phyloP scores from a whole-genome alignment of 2,797 vertebrate species.

The Chelmon rostratus region DNA sequence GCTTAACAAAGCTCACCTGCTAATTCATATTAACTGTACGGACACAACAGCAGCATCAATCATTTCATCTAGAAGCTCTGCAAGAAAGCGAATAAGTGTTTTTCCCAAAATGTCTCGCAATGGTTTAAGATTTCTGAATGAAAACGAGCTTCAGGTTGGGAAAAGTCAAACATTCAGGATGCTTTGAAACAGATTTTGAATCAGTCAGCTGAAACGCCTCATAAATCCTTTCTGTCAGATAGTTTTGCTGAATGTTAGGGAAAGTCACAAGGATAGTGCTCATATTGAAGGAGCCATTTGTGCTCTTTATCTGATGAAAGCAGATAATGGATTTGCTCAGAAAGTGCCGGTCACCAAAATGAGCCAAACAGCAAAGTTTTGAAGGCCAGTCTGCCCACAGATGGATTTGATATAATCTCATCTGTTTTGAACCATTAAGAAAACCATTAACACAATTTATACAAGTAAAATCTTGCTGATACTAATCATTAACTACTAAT shows the following conservation, averaged over 20 bases:
- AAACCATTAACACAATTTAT: not conserved
- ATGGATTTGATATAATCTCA: slow-evolving; percentile 59
- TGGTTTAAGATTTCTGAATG: not conserved
- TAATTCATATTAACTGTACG: not conserved
- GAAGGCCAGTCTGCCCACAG: slow-evolving; percentile 54
- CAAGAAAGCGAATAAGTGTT: not conserved
- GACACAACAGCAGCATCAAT: not conserved
- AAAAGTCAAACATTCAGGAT: not conserved
- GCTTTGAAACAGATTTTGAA: not conserved
- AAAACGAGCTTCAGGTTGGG: not conserved
- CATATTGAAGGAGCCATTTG: slow-evolving; percentile 41
- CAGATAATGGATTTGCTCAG: slow-evolving; percentile 57
- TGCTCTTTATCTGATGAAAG: slow-evolving; percentile 60
- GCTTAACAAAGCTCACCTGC: no score
- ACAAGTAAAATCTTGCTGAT: not conserved
- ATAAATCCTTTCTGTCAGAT: slow-evolving; percentile 11
- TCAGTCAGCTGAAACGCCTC: slow-evolving; percentile 9
- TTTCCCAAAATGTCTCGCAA: not conserved
- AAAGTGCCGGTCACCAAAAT: slow-evolving; percentile 42
- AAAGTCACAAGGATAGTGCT: slow-evolving; percentile 50
- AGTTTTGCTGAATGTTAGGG: slow-evolving; percentile 35
- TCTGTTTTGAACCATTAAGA: slow-evolving; percentile 5
- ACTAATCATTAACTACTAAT: not conserved
- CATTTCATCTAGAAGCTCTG: not conserved
- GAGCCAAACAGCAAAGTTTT: slow-evolving; percentile 59